These are phyloP conservation scores for Gallinago paraguaiae DNA, from an alignment of 2,113 vertebrate genomes.

Conservation along the genomic window DNA sequence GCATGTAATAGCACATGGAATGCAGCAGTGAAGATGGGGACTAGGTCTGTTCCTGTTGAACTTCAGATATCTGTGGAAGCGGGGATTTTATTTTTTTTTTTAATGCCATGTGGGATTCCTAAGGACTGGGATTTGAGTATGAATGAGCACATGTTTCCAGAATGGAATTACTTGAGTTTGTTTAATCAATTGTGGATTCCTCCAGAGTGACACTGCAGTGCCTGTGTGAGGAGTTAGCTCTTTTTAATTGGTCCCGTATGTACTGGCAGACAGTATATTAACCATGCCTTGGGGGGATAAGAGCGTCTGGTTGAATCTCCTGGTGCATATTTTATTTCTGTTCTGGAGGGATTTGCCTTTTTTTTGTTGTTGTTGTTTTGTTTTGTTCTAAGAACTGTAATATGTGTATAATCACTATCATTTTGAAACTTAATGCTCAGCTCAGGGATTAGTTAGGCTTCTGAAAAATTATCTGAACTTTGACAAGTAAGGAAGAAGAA, in stretches of 20 bases:
- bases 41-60: neutral
- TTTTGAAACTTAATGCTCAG: neutral
- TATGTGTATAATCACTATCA: neutral
- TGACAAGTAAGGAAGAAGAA: neutral
- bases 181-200: constrained; percentile 46
- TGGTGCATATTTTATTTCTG: constrained; percentile 26
- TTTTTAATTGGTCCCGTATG: constrained; percentile 51
- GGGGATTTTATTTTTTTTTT: neutral
- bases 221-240: neutral
- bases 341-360: constrained; percentile 8
- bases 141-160: constrained; percentile 41
- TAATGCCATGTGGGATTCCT: neutral
- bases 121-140: constrained; percentile 8
- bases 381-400: neutral
- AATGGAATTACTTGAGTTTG: constrained; percentile 44
- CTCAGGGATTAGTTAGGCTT: constrained; percentile 9
- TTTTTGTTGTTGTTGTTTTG: too few relatives aligned
- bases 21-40: neutral
- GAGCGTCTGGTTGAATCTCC: neutral
- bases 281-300: neutral
- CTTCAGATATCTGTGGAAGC: neutral
- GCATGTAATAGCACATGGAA: neutral
- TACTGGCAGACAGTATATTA: constrained; percentile 34
- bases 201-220: neutral
- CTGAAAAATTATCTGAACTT: constrained; percentile 15